Conservation (phyloP, 2,797 vertebrate species). For the Crax fasciolata region DNA sequence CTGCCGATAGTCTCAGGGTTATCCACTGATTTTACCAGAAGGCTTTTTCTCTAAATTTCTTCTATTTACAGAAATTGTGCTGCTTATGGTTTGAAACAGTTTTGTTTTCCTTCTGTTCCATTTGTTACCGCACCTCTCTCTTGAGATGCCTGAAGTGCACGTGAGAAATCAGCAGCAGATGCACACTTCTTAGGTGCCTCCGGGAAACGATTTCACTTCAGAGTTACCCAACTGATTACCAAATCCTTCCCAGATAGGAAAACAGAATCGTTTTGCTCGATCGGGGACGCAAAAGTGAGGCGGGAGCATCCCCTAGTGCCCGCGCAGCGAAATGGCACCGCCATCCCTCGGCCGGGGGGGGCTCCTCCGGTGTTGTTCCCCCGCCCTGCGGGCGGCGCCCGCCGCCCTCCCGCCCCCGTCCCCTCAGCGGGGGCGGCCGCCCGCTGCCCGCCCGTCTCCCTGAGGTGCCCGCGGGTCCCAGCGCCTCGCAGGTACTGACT, state of each 20-base stretch:
- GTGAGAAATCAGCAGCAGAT: background rate
- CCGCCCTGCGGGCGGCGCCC: too few species aligned
- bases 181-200: background rate
- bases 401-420: too few species aligned
- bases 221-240: background rate
- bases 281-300: background rate
- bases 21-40: background rate
- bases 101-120: background rate
- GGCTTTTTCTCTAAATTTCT: background rate
- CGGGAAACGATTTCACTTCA: background rate
- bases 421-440: too few species aligned
- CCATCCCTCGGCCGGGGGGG: too few species aligned
- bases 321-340: background rate
- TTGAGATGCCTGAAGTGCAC: background rate
- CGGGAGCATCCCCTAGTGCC: background rate
- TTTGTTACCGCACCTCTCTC: background rate
- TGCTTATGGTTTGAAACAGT: background rate
- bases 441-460: background rate
- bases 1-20: background rate
- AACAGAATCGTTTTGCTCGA: background rate
- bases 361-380: too few species aligned
- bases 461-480: background rate
- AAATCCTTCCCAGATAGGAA: too few species aligned
- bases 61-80: background rate
- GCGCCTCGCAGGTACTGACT: too few species aligned